Evolutionary conservation across 2,797 vertebrate genomes (phyloP), one percentile per base, ranked within the genome.

Genomic region (Kryptolebias ocellatus): DNA sequence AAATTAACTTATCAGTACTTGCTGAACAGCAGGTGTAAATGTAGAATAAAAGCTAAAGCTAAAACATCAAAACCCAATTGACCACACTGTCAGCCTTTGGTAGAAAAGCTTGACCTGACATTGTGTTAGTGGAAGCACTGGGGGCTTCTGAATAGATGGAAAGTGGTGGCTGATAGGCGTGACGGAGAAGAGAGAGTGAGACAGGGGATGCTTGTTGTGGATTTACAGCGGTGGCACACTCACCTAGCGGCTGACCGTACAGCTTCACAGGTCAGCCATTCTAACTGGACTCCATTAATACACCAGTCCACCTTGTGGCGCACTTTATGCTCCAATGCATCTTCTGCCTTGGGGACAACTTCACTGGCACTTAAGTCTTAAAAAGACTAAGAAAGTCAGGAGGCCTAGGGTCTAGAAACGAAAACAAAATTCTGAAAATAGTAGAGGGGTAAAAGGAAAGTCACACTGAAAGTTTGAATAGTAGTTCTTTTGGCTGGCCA

Each of bases 281-380:
- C 86, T 90, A 89, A 86, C 87, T 66, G 76, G 87, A 87, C 86
- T 87, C 85, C 90, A 91, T 92, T 90, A 92, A 91, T 89, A 83
- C 84, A 56, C 81, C 80, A 76, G 83, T 85, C 84, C 78, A 85
- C 81, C 86, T 87, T 84, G 83, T 84, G 87, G 85, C 86, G 86
- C 77, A 85, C 79, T 89, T 88, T 85, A 81, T 75, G 82, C 89
- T 91, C 85, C 84, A 64, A 52, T 24, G 85, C 84, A 67, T 83
- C 71, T 60, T 15, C 78, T 20, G 70, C 91, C 85, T 86, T 53
- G 55, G 88, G 87, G 90, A 91, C 79, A 73, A 83, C 83, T 87
- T 88, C 87, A 78, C 78, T 80, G 83, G 81, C 85, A 89, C 90
- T 90, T 89, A 84, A 78, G 67, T 80, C 53, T 45, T 53, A 45